A percentile compares a stretch with the other conserved stretches of the same genome.
Conservation (phyloP, 1,140 invertebrate species). For the Dendroctonus ponderosae region DNA sequence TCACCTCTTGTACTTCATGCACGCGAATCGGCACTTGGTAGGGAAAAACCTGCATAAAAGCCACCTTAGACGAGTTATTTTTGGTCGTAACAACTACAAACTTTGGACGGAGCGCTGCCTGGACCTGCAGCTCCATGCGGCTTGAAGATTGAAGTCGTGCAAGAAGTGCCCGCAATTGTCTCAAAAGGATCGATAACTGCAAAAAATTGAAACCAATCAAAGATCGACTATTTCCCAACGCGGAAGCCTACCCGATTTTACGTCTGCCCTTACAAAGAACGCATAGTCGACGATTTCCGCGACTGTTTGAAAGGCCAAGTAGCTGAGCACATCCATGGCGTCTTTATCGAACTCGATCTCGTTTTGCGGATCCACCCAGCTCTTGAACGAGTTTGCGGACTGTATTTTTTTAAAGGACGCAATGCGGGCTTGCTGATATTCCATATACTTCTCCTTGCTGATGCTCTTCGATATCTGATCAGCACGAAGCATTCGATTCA, state of each 20-base stretch:
- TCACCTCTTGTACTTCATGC: conserved; percentile 57
- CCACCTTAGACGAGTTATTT: not conserved
- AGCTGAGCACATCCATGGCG: conserved; percentile 64
- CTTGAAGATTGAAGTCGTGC: conserved; percentile 50
- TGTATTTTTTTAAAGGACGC: too few relatives aligned
- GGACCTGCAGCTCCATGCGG: conserved; percentile 39
- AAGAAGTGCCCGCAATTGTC: conserved; percentile 55
- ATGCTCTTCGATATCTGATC: conserved; percentile 56
- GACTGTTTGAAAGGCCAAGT: conserved; percentile 70
- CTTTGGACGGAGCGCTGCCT: too few relatives aligned
- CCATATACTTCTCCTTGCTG: conserved; percentile 57
- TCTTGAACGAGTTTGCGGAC: too few relatives aligned
- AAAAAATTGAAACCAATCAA: conserved; percentile 2
- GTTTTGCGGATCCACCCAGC: conserved; percentile 56
- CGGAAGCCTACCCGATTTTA: conserved; percentile 49
- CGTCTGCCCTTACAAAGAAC: conserved; percentile 63
- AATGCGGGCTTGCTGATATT: conserved; percentile 47
- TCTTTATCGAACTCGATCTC: conserved; percentile 51
- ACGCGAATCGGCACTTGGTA: conserved; percentile 56
- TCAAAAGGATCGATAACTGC: conserved; percentile 54
- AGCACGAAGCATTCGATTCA: conserved; percentile 54
- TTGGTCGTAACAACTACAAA: too few relatives aligned
- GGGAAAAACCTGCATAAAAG: conserved; percentile 48
- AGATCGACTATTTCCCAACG: not conserved
- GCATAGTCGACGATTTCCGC: conserved; percentile 69